Base-by-base conservation (phyloP, 2,797 vertebrate species). In the Kryptolebias ocellatus region DNA sequence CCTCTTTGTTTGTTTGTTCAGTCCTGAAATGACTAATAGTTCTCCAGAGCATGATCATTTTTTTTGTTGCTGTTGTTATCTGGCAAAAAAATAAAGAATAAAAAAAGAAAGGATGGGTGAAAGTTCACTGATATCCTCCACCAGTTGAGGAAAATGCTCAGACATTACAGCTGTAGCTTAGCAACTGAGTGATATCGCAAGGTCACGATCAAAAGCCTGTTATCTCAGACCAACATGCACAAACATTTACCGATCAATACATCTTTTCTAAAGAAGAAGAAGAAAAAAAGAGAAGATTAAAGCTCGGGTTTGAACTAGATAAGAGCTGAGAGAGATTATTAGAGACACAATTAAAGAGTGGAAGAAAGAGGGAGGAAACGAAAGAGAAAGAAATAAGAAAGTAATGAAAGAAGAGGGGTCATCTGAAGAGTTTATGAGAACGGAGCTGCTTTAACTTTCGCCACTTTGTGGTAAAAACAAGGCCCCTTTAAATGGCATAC, bases 161-260 rank as follows among this genome's bases (percentile, higher is more conserved):
- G 49, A 81, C 14, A 34, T 42, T 79, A 60, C 67, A 66, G 24
- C 65, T 17, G 78, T 84, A 60, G 80, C 80, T 76, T 64, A 66
- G 78, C 87, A 89, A 82, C 59, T 39, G 71, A 68, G 76, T n/a
- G 54, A 80, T 65, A 89, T 84, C 85, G 67, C 87, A 90, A 89
- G 85, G 86, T 88, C 80, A 84, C 14, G 76, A 87, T 90, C 82
- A 83, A 80, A 85, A 87, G 71, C 79, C 74, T 46, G 78, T 86
- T 86, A 89, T 87, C 83, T 80, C 66, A 27, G 44, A 64, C 64
- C 29, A 61, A 67, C 77, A 52, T 56, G 72, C 47, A 72, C 49
- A 60, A 39, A 69, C 67, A 67, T 18, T 31, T 29, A 51, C 27
- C 57, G 73, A 87, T 89, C 85, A 79, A 88, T 88, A 77, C 11